phyloP scores from a whole-genome alignment of 1,140 invertebrate genomes.

The Drosophila ficusphila region DNA sequence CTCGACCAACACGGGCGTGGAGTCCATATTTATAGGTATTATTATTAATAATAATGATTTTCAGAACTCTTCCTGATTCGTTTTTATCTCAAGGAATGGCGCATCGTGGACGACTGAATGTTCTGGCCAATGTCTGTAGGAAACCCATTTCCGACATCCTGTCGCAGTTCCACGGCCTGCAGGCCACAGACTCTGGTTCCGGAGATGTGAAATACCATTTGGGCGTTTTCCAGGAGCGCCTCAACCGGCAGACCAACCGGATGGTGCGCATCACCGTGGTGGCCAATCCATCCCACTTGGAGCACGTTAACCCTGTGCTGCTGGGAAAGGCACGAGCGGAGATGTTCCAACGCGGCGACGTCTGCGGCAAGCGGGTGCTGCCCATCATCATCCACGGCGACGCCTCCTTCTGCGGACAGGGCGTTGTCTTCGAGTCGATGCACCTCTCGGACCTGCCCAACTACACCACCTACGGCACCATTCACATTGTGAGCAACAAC shows the following conservation, averaged over 20 bases:
- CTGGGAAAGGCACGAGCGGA: conserved; percentile 93
- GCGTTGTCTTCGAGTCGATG: conserved; percentile 94
- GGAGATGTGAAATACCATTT: conserved; percentile 99
- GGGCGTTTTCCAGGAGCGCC: conserved; percentile 91
- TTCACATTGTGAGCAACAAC: conserved; percentile 96
- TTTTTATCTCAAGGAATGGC: conserved; percentile 94
- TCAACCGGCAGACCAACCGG: conserved; percentile 92
- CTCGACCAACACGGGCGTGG: conserved; percentile 90
- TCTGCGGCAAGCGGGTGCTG: conserved; percentile 89
- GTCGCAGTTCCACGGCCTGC: conserved; percentile 92
- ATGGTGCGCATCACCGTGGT: conserved; percentile 92
- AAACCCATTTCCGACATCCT: conserved; percentile 94
- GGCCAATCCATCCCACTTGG: conserved; percentile 96
- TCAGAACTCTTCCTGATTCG: not conserved
- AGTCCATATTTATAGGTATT: conserved; percentile 85
- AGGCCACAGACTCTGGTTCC: conserved; percentile 90
- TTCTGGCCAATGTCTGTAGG: conserved; percentile 94
- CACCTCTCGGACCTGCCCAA: conserved; percentile 92
- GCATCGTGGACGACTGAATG: conserved; percentile 95
- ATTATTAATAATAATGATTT: not conserved
- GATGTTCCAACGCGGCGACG: conserved; percentile 92
- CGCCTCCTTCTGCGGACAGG: conserved; percentile 95
- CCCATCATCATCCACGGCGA: conserved; percentile 94
- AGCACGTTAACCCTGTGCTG: conserved; percentile 94
- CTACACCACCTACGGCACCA: conserved; percentile 94